Evolutionary conservation across 2,113 vertebrate species (phyloP).

Genomic region (Candoia aspera): DNA sequence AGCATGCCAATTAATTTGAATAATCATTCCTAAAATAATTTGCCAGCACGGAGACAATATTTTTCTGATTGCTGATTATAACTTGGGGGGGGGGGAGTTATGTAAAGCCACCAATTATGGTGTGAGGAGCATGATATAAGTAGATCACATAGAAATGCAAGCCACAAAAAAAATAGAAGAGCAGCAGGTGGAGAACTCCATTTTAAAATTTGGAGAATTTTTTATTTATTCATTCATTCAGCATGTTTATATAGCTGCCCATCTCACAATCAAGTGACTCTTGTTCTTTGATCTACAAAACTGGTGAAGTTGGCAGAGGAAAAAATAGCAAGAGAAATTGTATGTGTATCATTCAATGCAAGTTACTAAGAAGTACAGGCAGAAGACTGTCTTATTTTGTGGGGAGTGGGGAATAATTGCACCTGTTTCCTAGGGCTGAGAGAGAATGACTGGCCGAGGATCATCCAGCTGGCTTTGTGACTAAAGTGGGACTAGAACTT

Average conservation of each 20-base stretch:
- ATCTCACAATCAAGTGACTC: too few relatives aligned
- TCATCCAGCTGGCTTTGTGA: background rate
- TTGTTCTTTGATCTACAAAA: background rate
- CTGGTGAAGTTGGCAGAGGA: background rate
- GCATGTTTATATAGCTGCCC: too few relatives aligned
- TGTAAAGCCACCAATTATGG: slow-evolving; percentile 31
- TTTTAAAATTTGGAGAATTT: background rate
- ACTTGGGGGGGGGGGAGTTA: slow-evolving; percentile 30
- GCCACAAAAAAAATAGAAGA: slow-evolving; percentile 21
- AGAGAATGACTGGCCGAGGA: background rate
- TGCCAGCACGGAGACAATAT: slow-evolving; percentile 48
- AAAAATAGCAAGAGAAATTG: background rate
- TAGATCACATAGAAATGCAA: slow-evolving; percentile 28
- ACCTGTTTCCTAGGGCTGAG: background rate
- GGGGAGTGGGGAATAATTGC: background rate
- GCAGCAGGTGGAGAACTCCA: background rate
- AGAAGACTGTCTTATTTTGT: background rate
- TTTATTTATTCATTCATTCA: too few relatives aligned
- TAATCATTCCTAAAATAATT: slow-evolving; percentile 46
- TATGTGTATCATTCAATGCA: background rate
- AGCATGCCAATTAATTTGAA: slow-evolving; percentile 21
- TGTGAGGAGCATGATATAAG: background rate
- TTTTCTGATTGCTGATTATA: slow-evolving; percentile 59
- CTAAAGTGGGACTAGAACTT: background rate
- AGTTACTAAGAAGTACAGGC: too few relatives aligned